A percentile compares a stretch with the other conserved stretches of the same genome.
These are phyloP conservation scores for Platanista minor DNA, from an alignment of 2,113 vertebrate genomes.

Conservation along the genomic window DNA sequence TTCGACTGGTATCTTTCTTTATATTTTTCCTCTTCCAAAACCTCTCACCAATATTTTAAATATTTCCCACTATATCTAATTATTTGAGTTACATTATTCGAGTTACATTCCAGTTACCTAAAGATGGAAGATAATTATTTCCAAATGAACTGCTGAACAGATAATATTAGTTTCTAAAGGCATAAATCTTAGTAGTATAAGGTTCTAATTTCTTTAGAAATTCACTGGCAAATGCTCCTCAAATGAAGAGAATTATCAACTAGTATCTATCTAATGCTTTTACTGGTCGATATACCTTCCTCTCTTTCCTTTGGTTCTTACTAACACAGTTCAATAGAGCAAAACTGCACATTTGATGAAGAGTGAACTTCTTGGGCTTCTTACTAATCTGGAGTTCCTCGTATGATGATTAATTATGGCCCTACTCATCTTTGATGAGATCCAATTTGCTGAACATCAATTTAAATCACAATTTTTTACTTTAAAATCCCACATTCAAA, in stretches of 20 bases:
- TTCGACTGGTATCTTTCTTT: neutral
- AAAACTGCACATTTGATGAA: neutral
- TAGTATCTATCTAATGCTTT: neutral
- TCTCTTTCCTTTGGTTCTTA: neutral
- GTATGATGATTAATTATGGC: neutral
- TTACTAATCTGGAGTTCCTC: neutral
- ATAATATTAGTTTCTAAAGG: neutral
- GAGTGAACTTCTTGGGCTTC: neutral
- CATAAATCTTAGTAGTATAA: neutral
- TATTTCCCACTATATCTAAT: neutral
- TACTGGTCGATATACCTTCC: neutral
- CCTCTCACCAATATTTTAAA: neutral
- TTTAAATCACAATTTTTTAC: neutral
- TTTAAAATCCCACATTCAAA: neutral
- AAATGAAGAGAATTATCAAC: neutral
- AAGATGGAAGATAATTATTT: neutral
- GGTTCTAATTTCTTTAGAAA: conserved; percentile 14
- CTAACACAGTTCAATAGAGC: neutral
- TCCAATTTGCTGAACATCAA: neutral
- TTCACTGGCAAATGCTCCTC: neutral
- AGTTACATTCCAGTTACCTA: neutral
- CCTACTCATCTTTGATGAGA: neutral
- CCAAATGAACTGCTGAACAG: neutral
- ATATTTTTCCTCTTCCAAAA: neutral
- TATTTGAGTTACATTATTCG: neutral